These are phyloP conservation scores for Columba livia DNA, from an alignment of 2,113 vertebrate genomes.

Conservation along the genomic window DNA sequence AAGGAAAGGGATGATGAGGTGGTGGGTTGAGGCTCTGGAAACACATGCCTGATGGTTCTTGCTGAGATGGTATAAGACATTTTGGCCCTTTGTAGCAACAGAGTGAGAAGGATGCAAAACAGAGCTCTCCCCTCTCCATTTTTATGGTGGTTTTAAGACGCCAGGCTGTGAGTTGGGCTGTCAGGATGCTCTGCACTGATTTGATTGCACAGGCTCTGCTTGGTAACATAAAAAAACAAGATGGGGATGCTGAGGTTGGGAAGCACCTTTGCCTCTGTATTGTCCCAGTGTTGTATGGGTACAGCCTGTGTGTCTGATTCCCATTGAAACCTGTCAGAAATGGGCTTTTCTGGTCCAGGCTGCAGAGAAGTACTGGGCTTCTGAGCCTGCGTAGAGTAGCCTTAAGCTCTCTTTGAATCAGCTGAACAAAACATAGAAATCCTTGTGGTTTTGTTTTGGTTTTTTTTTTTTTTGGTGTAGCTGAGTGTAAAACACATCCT, in stretches of 20 bases:
- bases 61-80: not conserved
- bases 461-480: not conserved
- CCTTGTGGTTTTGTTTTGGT: not conserved
- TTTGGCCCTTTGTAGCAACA: not conserved
- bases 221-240: not conserved
- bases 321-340: not conserved
- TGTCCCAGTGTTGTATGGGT: not conserved
- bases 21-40: not conserved
- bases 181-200: not conserved
- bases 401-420: not conserved
- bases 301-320: accelerated
- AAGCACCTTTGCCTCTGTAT: not conserved
- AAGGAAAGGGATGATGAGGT: not conserved
- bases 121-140: not conserved
- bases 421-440: not conserved
- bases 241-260: accelerated
- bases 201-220: not conserved
- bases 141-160: not conserved
- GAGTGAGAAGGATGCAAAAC: not conserved
- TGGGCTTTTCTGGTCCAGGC: not conserved
- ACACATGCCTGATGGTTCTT: not conserved
- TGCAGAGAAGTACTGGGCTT: not conserved
- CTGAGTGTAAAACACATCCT: not conserved
- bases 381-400: not conserved
- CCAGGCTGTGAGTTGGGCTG: not conserved